These are phyloP conservation scores for Podilymbus podiceps DNA, from an alignment of 2,113 vertebrate species.

Conservation along the genomic window DNA sequence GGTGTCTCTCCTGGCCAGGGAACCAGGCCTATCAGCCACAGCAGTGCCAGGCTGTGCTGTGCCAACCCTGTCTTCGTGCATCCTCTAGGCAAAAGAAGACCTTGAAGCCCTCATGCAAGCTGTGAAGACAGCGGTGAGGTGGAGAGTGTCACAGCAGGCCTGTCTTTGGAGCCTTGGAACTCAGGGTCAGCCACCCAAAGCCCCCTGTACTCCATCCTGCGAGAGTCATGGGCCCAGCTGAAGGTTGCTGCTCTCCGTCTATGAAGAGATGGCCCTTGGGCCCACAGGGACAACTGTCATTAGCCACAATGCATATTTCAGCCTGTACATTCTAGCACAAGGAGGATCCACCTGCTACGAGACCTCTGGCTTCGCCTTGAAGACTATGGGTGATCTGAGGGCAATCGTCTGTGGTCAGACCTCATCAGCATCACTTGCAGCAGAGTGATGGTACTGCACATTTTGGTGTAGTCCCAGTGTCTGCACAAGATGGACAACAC, in stretches of 20 bases:
- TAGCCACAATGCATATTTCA: neutral
- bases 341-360: neutral
- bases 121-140: neutral
- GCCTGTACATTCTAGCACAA: neutral
- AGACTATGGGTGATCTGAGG: neutral
- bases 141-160: neutral
- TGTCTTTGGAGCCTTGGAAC: neutral
- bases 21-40: neutral
- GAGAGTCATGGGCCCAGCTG: neutral
- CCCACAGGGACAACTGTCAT: neutral
- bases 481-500: neutral
- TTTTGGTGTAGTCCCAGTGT: neutral
- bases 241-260: neutral
- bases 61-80: fast-evolving
- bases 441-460: neutral
- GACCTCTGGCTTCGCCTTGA: neutral
- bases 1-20: neutral
- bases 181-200: neutral
- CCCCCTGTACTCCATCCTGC: neutral
- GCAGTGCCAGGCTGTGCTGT: neutral
- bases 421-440: neutral
- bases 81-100: neutral
- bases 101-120: neutral
- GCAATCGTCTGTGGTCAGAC: neutral
- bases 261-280: neutral